A percentile compares a stretch with the other conserved stretches of the same genome.
Conservation (phyloP, 2,113 vertebrate genomes). For the Porphyrio hochstetteri region DNA sequence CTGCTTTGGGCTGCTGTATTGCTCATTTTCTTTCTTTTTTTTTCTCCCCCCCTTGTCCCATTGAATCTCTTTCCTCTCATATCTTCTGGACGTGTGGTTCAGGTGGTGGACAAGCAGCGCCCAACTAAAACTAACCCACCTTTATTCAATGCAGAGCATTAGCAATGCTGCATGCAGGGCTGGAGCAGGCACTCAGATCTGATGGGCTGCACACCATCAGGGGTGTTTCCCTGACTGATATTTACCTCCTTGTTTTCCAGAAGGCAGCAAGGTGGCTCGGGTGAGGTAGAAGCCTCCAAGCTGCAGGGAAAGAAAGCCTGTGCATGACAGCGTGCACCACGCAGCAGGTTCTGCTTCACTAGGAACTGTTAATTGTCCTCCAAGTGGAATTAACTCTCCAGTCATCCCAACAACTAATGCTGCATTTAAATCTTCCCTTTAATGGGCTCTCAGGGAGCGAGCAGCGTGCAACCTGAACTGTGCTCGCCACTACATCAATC, state of each 20-base stretch:
- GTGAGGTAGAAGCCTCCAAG: background rate
- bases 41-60: background rate
- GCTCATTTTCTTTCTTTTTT: background rate
- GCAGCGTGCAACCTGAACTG: background rate
- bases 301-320: background rate
- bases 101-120: fast-evolving
- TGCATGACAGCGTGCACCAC: fast-evolving
- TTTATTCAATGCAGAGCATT: background rate
- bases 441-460: constrained; percentile 17
- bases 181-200: background rate
- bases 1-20: background rate
- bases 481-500: background rate
- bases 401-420: background rate
- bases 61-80: background rate
- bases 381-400: background rate
- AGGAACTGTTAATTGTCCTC: constrained; percentile 51
- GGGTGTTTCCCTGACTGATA: fast-evolving
- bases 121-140: background rate
- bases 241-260: background rate
- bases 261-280: background rate
- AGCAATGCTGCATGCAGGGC: background rate
- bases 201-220: background rate
- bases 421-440: constrained; percentile 27
- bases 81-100: fast-evolving
- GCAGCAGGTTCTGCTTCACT: background rate